Conservation (phyloP, 2,113 vertebrate species). For the Tinamus guttatus region DNA sequence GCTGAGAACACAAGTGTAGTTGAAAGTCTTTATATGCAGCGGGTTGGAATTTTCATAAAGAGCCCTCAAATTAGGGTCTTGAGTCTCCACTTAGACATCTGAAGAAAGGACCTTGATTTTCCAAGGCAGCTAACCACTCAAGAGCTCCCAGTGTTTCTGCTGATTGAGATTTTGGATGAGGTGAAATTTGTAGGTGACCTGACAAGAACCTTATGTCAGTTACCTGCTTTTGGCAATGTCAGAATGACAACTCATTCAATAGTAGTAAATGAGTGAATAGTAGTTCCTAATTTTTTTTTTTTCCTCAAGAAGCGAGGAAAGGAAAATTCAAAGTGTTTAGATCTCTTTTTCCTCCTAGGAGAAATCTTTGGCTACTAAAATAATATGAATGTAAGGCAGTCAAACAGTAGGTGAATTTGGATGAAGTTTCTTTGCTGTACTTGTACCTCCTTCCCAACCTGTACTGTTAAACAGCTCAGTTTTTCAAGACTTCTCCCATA, state of each 20-base stretch:
- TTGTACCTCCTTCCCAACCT: neutral
- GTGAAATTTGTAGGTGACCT: neutral
- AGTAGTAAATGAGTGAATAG: too few species aligned
- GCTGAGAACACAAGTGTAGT: neutral
- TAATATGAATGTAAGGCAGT: neutral
- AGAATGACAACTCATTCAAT: neutral
- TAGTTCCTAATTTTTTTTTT: neutral
- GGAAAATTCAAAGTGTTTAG: neutral
- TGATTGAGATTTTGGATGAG: neutral
- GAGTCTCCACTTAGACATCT: neutral
- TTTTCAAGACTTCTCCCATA: neutral
- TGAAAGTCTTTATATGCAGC: neutral
- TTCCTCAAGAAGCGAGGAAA: neutral
- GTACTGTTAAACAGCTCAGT: neutral
- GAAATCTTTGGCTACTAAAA: neutral
- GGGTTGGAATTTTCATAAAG: neutral
- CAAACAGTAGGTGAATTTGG: neutral
- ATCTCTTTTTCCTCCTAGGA: neutral
- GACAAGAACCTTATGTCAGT: neutral
- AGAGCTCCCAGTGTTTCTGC: neutral
- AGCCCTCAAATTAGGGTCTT: neutral
- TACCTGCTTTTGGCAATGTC: neutral
- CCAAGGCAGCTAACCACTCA: neutral
- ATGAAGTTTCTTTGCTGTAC: neutral
- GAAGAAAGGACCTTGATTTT: neutral